Conservation (phyloP, 1,140 invertebrate species). For the Drosophila kanapiae region DNA sequence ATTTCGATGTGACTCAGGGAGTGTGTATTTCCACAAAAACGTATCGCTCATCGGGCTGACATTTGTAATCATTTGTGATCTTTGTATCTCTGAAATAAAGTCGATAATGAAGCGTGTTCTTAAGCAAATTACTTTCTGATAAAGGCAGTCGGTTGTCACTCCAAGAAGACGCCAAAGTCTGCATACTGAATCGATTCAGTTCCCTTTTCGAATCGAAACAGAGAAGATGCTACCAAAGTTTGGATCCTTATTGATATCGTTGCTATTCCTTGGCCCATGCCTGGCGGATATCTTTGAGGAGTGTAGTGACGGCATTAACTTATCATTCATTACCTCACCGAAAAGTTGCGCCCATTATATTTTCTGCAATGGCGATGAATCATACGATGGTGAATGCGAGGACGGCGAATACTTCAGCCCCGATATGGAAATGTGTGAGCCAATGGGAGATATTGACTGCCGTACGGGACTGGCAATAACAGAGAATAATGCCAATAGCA, state of each 20-base stretch:
- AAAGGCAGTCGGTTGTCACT: background rate
- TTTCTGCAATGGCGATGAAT: slow-evolving; percentile 70
- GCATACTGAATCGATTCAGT: slow-evolving; percentile 17
- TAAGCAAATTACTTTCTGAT: slow-evolving; percentile 53
- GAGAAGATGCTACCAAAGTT: slow-evolving; percentile 23
- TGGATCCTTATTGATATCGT: background rate
- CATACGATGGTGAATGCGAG: slow-evolving; percentile 72
- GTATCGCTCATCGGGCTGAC: slow-evolving; percentile 44
- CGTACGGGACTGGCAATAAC: slow-evolving; percentile 44
- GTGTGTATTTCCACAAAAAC: slow-evolving; percentile 49
- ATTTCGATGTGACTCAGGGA: slow-evolving; percentile 43
- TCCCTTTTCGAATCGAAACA: slow-evolving; percentile 12
- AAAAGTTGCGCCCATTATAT: slow-evolving; percentile 70
- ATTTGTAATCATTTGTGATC: slow-evolving; percentile 35
- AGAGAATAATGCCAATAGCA: background rate
- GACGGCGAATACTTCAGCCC: slow-evolving; percentile 69
- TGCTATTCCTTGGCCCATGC: background rate
- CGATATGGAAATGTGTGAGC: slow-evolving; percentile 64
- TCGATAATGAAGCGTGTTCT: slow-evolving; percentile 38
- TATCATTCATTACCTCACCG: slow-evolving; percentile 53
- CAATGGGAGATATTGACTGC: slow-evolving; percentile 67
- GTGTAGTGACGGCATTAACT: slow-evolving; percentile 37
- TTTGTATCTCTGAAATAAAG: slow-evolving; percentile 51
- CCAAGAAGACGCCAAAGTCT: slow-evolving; percentile 2
- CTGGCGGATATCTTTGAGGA: slow-evolving; percentile 60